A percentile compares a stretch with the other conserved stretches of the same genome.
These are phyloP conservation scores for Thunnus maccoyii DNA, from an alignment of 2,113 vertebrate genomes.

Conservation along the genomic window DNA sequence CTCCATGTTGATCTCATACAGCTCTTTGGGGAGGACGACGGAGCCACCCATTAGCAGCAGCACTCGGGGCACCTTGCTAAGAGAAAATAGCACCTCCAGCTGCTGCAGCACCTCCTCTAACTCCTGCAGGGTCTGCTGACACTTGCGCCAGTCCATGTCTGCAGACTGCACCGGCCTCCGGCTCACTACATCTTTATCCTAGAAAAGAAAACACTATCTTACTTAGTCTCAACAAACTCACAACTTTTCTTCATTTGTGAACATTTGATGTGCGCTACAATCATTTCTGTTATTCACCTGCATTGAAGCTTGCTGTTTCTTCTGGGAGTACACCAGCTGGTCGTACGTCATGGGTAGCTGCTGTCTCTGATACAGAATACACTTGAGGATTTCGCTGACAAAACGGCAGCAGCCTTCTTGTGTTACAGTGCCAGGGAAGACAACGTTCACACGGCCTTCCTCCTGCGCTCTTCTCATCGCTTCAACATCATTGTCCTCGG, in stretches of 20 bases:
- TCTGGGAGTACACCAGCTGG: slow-evolving; percentile 90
- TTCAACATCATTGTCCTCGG: slow-evolving; percentile 65
- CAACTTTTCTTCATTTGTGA: not conserved
- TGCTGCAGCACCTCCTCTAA: slow-evolving; percentile 90
- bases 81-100: slow-evolving; percentile 90
- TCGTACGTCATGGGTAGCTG: slow-evolving; percentile 96
- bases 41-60: slow-evolving; percentile 94
- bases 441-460: slow-evolving; percentile 85
- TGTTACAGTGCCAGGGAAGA: slow-evolving; percentile 89
- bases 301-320: slow-evolving; percentile 72
- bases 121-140: slow-evolving; percentile 88
- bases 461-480: slow-evolving; percentile 71
- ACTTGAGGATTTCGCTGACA: slow-evolving; percentile 94
- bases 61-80: slow-evolving; percentile 91
- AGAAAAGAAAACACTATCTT: slow-evolving; percentile 10
- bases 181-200: slow-evolving; percentile 83
- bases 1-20: slow-evolving; percentile 96
- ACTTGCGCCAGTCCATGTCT: slow-evolving; percentile 82
- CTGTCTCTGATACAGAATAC: slow-evolving; percentile 93
- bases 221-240: slow-evolving; percentile 10
- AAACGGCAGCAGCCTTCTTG: slow-evolving; percentile 91
- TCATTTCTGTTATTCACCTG: slow-evolving; percentile 59
- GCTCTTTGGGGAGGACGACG: slow-evolving; percentile 89
- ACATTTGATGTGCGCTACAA: not conserved
- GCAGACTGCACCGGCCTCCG: slow-evolving; percentile 71